A percentile compares a stretch with the other conserved stretches of the same genome.
Conservation (phyloP, 2,797 vertebrate genomes). For the Periparus ater region DNA sequence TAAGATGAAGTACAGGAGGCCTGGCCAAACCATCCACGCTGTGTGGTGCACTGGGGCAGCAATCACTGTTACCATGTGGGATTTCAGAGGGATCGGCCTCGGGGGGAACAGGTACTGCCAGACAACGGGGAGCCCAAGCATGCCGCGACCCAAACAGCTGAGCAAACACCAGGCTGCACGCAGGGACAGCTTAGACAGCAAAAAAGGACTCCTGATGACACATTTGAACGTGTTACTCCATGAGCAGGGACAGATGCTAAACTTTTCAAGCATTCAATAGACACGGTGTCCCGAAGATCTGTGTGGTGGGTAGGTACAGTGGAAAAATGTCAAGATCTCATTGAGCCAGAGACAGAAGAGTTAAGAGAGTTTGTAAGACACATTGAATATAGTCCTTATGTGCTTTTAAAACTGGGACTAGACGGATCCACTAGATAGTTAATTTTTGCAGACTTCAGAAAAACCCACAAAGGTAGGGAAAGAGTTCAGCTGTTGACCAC, state of each 20-base stretch:
- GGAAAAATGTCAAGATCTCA: neutral
- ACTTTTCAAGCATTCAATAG: neutral
- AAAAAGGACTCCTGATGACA: neutral
- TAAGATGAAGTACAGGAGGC: conserved; percentile 19
- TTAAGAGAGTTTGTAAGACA: neutral
- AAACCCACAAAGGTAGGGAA: neutral
- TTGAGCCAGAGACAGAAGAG: neutral
- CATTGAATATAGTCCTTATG: neutral
- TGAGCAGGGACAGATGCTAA: neutral
- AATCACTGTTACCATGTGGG: accelerated
- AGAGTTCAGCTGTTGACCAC: neutral
- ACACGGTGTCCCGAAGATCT: neutral
- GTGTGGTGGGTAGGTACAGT: neutral
- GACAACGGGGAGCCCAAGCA: neutral
- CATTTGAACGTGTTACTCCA: neutral
- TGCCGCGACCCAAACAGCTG: neutral
- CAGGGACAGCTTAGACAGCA: neutral
- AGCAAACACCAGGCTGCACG: neutral
- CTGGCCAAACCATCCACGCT: accelerated
- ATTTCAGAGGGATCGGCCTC: neutral
- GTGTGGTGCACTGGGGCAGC: neutral
- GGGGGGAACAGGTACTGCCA: neutral
- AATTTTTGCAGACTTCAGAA: neutral
- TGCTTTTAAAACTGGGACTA: neutral
- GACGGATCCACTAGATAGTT: neutral